Conservation (phyloP, 2,888 invertebrate genomes). For the Pollenia labialis region DNA sequence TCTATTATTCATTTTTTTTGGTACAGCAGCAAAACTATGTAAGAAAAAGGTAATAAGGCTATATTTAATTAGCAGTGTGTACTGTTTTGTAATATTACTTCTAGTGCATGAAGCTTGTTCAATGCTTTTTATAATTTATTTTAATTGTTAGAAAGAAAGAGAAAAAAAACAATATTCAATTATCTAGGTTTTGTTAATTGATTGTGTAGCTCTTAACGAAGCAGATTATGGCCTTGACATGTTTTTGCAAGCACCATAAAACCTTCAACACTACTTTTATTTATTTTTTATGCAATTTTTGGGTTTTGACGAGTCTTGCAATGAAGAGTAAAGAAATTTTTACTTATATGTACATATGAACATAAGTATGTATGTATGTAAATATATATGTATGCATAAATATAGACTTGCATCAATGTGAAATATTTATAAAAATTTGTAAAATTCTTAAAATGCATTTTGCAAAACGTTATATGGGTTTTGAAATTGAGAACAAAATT, state of each 20-base stretch:
- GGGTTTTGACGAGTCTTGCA: not conserved
- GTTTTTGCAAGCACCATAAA: conserved; percentile 58
- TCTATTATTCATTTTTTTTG: conserved; percentile 1
- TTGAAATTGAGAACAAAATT: no score
- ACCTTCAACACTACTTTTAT: conserved; percentile 47
- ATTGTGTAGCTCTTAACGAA: not conserved
- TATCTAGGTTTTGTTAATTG: not conserved
- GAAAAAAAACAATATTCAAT: conserved; percentile 7
- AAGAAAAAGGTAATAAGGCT: conserved; percentile 23
- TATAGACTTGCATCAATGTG: no score
- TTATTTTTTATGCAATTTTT: not conserved
- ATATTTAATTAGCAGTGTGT: conserved; percentile 29
- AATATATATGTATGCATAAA: no score
- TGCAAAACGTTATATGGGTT: no score
- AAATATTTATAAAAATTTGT: no score
- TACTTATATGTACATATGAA: no score
- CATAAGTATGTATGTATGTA: no score
- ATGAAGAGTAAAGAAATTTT: not conserved
- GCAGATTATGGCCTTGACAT: conserved; percentile 60
- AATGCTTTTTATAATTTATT: conserved; percentile 5
- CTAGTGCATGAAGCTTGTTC: not conserved
- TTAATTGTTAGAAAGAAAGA: conserved; percentile 6
- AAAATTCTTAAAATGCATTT: no score
- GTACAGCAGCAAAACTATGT: conserved; percentile 1
- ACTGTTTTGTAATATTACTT: not conserved